phyloP scores from a whole-genome alignment of 2,888 invertebrate genomes.

The Plebejus anna region DNA sequence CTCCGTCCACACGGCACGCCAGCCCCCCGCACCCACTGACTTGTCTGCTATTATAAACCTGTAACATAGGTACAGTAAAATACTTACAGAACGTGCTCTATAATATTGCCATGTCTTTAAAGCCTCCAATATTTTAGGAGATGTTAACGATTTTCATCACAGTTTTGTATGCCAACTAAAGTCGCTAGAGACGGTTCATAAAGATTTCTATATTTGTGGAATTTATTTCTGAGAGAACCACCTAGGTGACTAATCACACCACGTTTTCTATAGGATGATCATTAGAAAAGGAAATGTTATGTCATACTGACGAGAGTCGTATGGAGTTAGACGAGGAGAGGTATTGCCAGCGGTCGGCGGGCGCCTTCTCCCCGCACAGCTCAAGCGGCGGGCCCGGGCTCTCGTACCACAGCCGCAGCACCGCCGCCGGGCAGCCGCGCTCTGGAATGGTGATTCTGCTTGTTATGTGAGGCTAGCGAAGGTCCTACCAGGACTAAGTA shows the following conservation, averaged over 20 bases:
- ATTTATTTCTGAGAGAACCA: too few species aligned
- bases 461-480: too few species aligned
- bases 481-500: background rate
- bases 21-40: slow-evolving; percentile 96
- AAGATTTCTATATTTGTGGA: too few species aligned
- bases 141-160: too few species aligned
- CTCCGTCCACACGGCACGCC: slow-evolving; percentile 97
- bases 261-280: too few species aligned
- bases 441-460: slow-evolving; percentile 63
- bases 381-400: slow-evolving; percentile 90
- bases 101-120: too few species aligned
- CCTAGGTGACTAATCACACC: too few species aligned
- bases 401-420: slow-evolving; percentile 93
- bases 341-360: slow-evolving; percentile 88
- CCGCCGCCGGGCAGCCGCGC: slow-evolving; percentile 95
- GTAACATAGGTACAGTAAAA: slow-evolving; percentile 38
- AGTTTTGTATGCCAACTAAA: too few species aligned
- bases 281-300: too few species aligned
- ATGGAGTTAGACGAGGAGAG: slow-evolving; percentile 92
- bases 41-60: slow-evolving; percentile 97
- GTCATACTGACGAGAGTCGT: slow-evolving; percentile 86
- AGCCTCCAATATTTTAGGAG: too few species aligned
- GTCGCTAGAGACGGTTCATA: too few species aligned
- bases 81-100: too few species aligned
- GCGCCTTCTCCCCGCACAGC: slow-evolving; percentile 91